Conservation (phyloP, 2,888 invertebrate genomes). For the Choristoneura rosaceana region DNA sequence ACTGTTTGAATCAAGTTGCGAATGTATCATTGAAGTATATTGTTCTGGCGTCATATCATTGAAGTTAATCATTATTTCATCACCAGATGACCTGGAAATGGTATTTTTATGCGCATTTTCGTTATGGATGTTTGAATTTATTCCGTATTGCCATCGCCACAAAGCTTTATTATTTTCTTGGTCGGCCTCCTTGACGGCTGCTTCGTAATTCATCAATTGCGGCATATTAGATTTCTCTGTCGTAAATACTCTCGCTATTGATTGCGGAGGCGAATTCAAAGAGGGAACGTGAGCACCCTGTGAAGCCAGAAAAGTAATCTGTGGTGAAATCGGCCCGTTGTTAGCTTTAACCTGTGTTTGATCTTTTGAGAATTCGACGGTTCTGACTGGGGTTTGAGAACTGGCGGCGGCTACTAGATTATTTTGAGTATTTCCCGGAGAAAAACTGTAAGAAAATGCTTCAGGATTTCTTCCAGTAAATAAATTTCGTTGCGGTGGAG, state of each 20-base stretch:
- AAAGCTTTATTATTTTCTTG: conserved; percentile 72
- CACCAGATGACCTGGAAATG: conserved; percentile 76
- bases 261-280: conserved; percentile 59
- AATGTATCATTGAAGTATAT: conserved; percentile 71
- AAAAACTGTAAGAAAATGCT: conserved; percentile 76
- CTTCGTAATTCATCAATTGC: conserved; percentile 77
- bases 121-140: conserved; percentile 61
- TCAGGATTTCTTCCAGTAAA: conserved; percentile 80
- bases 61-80: conserved; percentile 78
- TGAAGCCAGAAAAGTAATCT: conserved; percentile 80
- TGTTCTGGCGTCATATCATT: conserved; percentile 76
- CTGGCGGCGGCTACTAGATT: conserved; percentile 67
- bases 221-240: conserved; percentile 73
- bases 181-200: conserved; percentile 66
- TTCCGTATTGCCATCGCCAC: conserved; percentile 81
- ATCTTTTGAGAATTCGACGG: conserved; percentile 64
- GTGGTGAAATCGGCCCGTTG: conserved; percentile 71
- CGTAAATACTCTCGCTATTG: conserved; percentile 65
- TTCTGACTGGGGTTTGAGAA: conserved; percentile 65
- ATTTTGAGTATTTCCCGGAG: conserved; percentile 64
- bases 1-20: conserved; percentile 59
- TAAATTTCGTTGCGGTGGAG: conserved; percentile 62
- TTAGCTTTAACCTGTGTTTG: conserved; percentile 66
- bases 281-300: conserved; percentile 77
- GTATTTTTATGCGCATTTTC: conserved; percentile 68